Evolutionary conservation across 2,113 vertebrate species (phyloP), one percentile per base, ranked within the genome.

Genomic region (Carollia perspicillata): DNA sequence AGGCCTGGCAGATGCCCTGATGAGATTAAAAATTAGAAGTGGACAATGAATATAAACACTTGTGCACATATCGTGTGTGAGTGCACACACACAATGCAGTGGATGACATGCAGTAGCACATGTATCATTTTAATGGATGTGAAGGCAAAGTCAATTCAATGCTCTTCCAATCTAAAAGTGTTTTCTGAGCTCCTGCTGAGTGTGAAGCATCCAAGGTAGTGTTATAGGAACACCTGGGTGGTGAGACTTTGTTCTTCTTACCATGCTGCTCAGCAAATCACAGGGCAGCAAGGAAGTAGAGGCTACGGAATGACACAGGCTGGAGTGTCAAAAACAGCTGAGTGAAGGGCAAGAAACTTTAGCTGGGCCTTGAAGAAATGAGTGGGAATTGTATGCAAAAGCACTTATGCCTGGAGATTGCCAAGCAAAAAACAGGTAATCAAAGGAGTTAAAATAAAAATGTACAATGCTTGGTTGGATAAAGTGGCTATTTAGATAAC

Each of bases 371-470:
- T 83, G 13, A 44, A 89, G 49, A 87, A 87, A 74, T 51, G 53
- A 83, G 13, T 51, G 35, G 35, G 16, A 22, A 83, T 89, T 80
- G 18, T 7, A 28, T 33, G 28, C 6, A 53, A 79, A 60, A 3
- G 6, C 44, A 77, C 8, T 68, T 55, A 22, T 87, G 20, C 11
- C 22, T 40, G 68, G 71, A 53, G 22, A 60, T 2, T 68, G 37
- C 11, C 12, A 40, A 60, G 42, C 10, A 58, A 89, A 89, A 9
- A 77, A 16, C 30, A 5, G 9, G 6, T 74, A 37, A 84, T 30
- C 26, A 86, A 86, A 77, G 33, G 11, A 90, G 7, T 94, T 75
- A 93, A 91, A 87, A n/a, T 92, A 40, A 81, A 28, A 83, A 86
- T 63, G 3, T 33, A 8, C 26, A 58, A 69, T 4, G 1, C 0